Percentiles rank a stretch among this genome's conserved stretches.
Conservation (phyloP, 2,888 invertebrate species). For the Ornithoptera priamus region DNA sequence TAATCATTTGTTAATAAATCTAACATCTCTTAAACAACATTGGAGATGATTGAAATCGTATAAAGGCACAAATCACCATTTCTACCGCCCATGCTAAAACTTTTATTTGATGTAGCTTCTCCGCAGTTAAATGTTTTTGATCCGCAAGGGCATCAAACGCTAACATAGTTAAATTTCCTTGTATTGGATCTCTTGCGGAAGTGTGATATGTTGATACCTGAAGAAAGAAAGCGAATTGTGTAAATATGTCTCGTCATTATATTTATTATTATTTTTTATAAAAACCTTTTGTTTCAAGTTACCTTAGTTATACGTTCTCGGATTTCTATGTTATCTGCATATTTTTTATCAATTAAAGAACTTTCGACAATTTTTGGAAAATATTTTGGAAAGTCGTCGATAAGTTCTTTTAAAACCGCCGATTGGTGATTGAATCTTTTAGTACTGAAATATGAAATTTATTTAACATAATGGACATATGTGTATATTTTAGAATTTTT, state of each 20-base stretch:
- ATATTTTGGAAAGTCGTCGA: slow-evolving; percentile 8
- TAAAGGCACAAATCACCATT: slow-evolving; percentile 21
- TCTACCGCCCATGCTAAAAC: slow-evolving; percentile 20
- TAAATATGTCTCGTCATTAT: neutral
- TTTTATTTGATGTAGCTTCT: slow-evolving; percentile 17
- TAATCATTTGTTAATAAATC: no score
- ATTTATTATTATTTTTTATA: neutral
- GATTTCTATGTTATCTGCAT: slow-evolving; percentile 1
- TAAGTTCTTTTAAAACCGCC: neutral
- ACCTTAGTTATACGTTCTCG: neutral
- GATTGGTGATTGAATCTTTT: no score
- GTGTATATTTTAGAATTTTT: no score
- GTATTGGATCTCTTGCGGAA: slow-evolving; percentile 15
- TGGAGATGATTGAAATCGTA: no score
- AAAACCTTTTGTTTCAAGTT: neutral
- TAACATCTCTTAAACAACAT: no score
- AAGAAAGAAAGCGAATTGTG: neutral
- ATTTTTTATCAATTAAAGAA: neutral
- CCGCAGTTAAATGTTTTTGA: slow-evolving; percentile 1
- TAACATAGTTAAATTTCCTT: slow-evolving; percentile 9
- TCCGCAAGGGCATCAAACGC: slow-evolving; percentile 11
- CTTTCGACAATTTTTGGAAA: slow-evolving; percentile 12
- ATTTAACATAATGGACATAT: no score
- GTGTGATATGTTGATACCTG: slow-evolving; percentile 16
- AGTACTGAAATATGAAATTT: no score